Evolutionary conservation across 37 sponge, comb jelly and placozoan species (phyloP).

Genomic region (Spongia lamella): DNA sequence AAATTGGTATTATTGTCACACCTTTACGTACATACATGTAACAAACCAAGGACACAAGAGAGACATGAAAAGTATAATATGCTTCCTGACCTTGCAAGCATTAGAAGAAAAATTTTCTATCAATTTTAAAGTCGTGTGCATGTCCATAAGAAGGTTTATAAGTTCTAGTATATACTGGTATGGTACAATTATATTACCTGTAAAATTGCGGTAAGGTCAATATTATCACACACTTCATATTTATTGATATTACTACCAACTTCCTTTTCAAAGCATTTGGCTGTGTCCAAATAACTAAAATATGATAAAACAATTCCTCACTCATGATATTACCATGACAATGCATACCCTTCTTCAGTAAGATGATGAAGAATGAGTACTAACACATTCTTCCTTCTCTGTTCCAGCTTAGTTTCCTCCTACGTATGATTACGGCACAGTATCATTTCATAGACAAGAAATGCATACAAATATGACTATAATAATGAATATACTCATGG

Average conservation of each 20-base stretch:
- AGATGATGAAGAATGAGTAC: slow-evolving; percentile 86
- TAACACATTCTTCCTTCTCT: slow-evolving; percentile 71
- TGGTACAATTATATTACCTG: slow-evolving; percentile 77
- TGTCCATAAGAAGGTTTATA: neutral
- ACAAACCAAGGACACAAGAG: no score
- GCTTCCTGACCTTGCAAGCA: neutral
- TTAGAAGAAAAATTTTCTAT: neutral
- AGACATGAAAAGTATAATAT: neutral
- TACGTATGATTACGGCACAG: slow-evolving; percentile 20
- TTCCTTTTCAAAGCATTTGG: slow-evolving; percentile 61
- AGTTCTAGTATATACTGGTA: slow-evolving; percentile 4
- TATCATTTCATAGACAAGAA: no score
- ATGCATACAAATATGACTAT: no score
- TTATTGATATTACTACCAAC: slow-evolving; percentile 58
- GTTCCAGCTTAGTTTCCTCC: slow-evolving; percentile 84
- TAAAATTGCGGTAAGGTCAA: slow-evolving; percentile 86
- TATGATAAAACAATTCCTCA: neutral
- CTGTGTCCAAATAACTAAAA: slow-evolving; percentile 70
- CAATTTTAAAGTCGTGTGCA: neutral
- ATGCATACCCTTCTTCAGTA: slow-evolving; percentile 79
- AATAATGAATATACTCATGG: no score
- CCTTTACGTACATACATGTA: no score
- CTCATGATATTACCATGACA: neutral
- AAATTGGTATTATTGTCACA: no score
- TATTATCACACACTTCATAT: slow-evolving; percentile 92